phyloP scores from a whole-genome alignment of 1,140 invertebrate species.

The Homarus americanus region DNA sequence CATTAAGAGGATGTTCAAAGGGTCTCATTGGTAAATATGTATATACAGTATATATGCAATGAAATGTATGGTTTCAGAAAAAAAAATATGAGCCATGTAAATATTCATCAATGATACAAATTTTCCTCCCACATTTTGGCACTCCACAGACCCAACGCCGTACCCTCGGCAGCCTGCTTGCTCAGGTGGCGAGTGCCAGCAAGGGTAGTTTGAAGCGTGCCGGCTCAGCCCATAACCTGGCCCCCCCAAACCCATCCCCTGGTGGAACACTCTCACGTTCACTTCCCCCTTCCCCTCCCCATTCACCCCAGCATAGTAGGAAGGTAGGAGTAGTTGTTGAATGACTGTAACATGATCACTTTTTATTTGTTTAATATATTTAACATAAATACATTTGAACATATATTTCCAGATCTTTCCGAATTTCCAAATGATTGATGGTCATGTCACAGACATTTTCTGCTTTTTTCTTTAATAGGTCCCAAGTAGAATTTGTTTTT shows the following conservation, averaged over 20 bases:
- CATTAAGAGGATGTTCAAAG: too few relatives aligned
- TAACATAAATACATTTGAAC: not conserved
- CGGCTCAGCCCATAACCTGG: constrained; percentile 82
- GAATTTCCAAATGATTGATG: not conserved
- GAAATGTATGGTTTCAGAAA: not conserved
- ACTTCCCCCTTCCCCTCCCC: constrained; percentile 88
- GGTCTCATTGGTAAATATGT: too few relatives aligned
- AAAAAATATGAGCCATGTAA: not conserved
- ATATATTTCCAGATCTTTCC: not conserved
- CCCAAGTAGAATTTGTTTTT: not conserved
- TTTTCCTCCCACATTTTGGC: constrained; percentile 32
- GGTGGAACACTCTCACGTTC: constrained; percentile 83
- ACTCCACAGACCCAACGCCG: constrained; percentile 63
- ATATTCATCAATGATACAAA: not conserved
- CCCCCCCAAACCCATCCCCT: constrained; percentile 78
- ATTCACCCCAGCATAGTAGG: constrained; percentile 82
- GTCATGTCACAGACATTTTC: not conserved
- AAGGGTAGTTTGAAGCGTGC: constrained; percentile 80
- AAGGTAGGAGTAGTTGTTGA: constrained; percentile 78
- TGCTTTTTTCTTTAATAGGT: not conserved
- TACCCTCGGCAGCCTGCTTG: constrained; percentile 77
- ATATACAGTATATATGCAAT: not conserved
- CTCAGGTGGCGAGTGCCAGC: constrained; percentile 80
- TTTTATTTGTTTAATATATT: not conserved
- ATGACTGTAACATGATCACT: constrained; percentile 8